phyloP scores from a whole-genome alignment of 2,113 vertebrate species.

The Zosterops lateralis region DNA sequence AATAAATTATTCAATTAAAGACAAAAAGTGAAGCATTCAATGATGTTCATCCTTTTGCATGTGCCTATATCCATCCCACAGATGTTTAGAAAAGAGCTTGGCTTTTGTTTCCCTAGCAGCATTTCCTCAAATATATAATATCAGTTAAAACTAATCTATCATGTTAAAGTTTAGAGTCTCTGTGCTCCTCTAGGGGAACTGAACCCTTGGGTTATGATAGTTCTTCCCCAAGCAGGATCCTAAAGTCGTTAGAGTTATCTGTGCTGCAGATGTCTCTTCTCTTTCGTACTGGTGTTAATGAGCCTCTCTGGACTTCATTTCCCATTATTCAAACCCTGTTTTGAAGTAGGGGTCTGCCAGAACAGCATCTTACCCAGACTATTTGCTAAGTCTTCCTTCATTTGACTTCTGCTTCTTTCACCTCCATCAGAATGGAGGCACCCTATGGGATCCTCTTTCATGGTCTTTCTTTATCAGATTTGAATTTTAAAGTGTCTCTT shows the following conservation, averaged over 20 bases:
- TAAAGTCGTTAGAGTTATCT: conserved; percentile 30
- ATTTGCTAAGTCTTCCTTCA: background rate
- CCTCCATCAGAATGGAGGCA: background rate
- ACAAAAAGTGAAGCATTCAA: background rate
- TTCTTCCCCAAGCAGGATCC: conserved; percentile 11
- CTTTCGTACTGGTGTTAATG: conserved; percentile 30
- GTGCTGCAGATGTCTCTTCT: conserved; percentile 36
- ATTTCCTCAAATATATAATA: background rate
- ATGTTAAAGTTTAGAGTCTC: background rate
- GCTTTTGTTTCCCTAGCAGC: background rate
- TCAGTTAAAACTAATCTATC: conserved; percentile 3
- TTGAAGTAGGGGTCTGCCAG: background rate
- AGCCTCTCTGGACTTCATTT: conserved; percentile 51
- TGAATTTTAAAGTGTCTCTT: background rate
- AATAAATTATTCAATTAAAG: background rate
- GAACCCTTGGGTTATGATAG: conserved; percentile 11
- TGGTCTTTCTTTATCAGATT: background rate
- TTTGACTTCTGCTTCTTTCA: background rate
- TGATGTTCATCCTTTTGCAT: background rate
- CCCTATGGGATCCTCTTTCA: background rate
- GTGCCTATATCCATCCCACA: background rate
- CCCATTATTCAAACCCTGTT: background rate
- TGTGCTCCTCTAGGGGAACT: background rate
- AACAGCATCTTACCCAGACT: background rate
- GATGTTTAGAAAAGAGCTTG: background rate